Base-by-base conservation (phyloP, 2,888 invertebrate genomes). In the Hanleya hanleyi region DNA sequence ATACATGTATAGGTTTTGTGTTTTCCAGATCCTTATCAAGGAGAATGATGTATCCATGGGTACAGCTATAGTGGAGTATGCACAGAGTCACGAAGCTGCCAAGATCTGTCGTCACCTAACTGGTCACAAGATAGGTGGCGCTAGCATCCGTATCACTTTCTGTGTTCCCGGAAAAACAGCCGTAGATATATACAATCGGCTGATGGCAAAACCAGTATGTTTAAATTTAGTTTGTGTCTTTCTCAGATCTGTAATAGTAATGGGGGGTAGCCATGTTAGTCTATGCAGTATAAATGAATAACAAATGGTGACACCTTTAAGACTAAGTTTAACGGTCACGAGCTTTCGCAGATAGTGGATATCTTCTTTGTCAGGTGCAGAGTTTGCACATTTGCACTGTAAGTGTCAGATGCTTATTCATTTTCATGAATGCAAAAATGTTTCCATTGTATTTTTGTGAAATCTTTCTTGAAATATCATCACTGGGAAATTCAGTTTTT, bases 81-180 rank as follows among this genome's bases (percentile, higher is more conserved):
- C 79, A 7, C 74, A 78, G 12, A 67, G 79, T 33, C 77, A 80
- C 32, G 84, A 85, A 64, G 86, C 87, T 22, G 83, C 86, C 70
- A 76, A 71, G 35, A 81, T 84, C 3, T 83, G 81, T 77, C 70
- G 76, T 26, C 69, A 78, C 41, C 72, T 86, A 36, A 77, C 78
- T 51, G 77, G 75, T 29, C 67, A 78, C 29, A 73, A 80, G 67
- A 75, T 91, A 70, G 86, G 90, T 38, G 91, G 90, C 38, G 86
- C 88, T 47, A 84, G 87, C 38, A 90, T 92, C 65, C 86, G 91
- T 29, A 89, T 92, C 9, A 91, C 91, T 18, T 92, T 90, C 84
- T 92, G 92, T 81, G 91, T 92, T 70, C 92, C 92, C 6, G 92
- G 92, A 47, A 91, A 92, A 47, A 86, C 91, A 66, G 92, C 92